A percentile compares a stretch with the other conserved stretches of the same genome.
These are phyloP conservation scores for Chaetorhynchus papuensis DNA, from an alignment of 2,113 vertebrate species.

Conservation along the genomic window DNA sequence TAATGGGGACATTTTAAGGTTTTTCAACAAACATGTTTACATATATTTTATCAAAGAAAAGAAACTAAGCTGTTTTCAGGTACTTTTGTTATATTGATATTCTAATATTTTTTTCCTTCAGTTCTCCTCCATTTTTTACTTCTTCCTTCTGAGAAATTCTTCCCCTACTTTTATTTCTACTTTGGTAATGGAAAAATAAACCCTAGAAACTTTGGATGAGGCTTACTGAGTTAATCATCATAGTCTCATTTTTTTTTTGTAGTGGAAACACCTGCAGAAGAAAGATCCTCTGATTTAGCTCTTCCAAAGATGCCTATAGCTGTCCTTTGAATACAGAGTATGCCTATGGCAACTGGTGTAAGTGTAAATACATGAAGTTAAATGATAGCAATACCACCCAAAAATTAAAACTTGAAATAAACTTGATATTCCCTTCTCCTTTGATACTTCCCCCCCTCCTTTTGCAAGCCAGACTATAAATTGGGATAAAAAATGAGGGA, in stretches of 20 bases:
- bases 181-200: background rate
- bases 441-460: background rate
- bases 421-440: background rate
- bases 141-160: background rate
- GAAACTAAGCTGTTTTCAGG: background rate
- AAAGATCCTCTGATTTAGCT: conserved; percentile 4
- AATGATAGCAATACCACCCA: conserved; percentile 22
- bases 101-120: background rate
- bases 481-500: background rate
- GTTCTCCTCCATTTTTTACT: background rate
- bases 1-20: background rate
- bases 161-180: background rate
- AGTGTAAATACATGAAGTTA: background rate
- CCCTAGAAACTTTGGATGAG: background rate
- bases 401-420: background rate
- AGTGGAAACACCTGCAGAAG: background rate
- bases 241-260: background rate
- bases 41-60: background rate
- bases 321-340: conserved; percentile 10
- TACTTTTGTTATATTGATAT: background rate
- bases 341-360: conserved; percentile 11
- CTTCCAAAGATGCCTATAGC: background rate
- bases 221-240: background rate
- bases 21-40: background rate
- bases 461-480: background rate